These are phyloP conservation scores for Therioaphis trifolii DNA, from an alignment of 2,888 invertebrate species.

Conservation along the genomic window DNA sequence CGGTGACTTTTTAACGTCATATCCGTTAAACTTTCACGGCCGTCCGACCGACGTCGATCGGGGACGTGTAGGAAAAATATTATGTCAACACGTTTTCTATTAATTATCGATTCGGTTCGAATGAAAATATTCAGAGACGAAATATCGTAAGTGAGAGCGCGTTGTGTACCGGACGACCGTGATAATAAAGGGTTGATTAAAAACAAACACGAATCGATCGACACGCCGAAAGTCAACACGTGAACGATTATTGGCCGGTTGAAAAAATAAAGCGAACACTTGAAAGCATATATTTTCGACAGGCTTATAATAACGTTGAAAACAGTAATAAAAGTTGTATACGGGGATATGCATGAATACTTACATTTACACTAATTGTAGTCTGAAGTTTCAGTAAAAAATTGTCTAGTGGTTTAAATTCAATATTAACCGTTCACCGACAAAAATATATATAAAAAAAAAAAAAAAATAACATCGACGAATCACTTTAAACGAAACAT, in stretches of 20 bases:
- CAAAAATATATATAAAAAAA: no score
- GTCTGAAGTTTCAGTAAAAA: no score
- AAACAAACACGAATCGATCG: not conserved
- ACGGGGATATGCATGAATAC: no score
- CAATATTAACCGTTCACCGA: no score
- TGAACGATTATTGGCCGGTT: not conserved
- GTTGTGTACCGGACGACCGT: not conserved
- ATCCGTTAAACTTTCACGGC: no score
- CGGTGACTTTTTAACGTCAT: no score
- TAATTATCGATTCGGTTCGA: not conserved
- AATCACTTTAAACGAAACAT: no score
- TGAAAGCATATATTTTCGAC: not conserved
- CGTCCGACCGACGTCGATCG: no score
- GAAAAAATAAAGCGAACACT: not conserved
- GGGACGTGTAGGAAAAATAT: not conserved
- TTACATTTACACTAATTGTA: no score
- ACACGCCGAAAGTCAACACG: not conserved
- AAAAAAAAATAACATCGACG: no score
- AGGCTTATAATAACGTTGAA: not conserved
- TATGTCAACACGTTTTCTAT: not conserved
- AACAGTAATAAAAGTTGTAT: not conserved
- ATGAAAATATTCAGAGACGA: not conserved
- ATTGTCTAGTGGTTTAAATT: no score
- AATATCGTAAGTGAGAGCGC: not conserved
- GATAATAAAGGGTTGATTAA: conserved; percentile 1